Evolutionary conservation across 2,888 invertebrate species (phyloP).

Genomic region (Trichogramma dendrolimi): DNA sequence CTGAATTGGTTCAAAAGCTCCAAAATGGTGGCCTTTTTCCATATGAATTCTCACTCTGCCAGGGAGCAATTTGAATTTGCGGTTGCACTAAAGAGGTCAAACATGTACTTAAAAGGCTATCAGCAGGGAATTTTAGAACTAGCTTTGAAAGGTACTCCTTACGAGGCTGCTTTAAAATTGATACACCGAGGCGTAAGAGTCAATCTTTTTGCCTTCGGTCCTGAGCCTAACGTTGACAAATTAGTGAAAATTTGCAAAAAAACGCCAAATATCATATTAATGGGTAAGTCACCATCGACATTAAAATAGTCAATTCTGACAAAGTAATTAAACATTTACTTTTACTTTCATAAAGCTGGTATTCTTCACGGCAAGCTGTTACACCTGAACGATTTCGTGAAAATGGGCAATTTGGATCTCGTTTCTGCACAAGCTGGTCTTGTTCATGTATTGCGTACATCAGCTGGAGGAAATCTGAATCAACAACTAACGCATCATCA

Average conservation of each 20-base stretch:
- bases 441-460: slow-evolving; percentile 65
- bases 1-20: slow-evolving; percentile 68
- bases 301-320: background rate
- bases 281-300: slow-evolving; percentile 55
- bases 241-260: slow-evolving; percentile 67
- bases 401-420: slow-evolving; percentile 64
- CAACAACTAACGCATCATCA: slow-evolving; percentile 67
- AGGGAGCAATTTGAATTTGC: slow-evolving; percentile 64
- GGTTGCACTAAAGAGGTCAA: slow-evolving; percentile 61
- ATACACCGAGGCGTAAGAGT: background rate
- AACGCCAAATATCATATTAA: slow-evolving; percentile 65
- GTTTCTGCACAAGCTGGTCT: slow-evolving; percentile 65
- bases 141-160: slow-evolving; percentile 66
- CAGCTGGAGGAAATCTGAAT: slow-evolving; percentile 63
- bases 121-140: slow-evolving; percentile 62
- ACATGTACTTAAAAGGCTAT: slow-evolving; percentile 68
- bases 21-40: slow-evolving; percentile 68
- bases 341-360: slow-evolving; percentile 57
- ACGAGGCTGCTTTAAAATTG: slow-evolving; percentile 59
- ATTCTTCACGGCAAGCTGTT: slow-evolving; percentile 67
- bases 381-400: slow-evolving; percentile 65
- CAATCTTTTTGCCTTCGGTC: slow-evolving; percentile 68
- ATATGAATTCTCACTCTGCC: slow-evolving; percentile 66
- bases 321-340: slow-evolving; percentile 6
- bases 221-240: slow-evolving; percentile 60